Evolutionary conservation across 2,888 invertebrate species (phyloP), one percentile per base, ranked within the genome.

Genomic region (Chrysina gloriosa): DNA sequence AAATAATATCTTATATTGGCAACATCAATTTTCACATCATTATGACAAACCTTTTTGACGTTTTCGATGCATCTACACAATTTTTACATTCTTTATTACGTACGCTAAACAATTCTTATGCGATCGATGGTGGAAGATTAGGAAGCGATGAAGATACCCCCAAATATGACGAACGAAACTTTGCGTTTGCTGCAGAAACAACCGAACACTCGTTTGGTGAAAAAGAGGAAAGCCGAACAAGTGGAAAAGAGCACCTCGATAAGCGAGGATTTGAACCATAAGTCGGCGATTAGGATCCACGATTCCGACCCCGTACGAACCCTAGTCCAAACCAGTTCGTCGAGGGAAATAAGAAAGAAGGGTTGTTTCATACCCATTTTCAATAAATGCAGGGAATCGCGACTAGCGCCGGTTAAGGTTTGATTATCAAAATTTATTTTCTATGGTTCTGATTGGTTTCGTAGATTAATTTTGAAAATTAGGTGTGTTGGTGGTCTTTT

Each of bases 191-290:
- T 66, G 34, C 21, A 66, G 25, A 56, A 19, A 5, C 58, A 48
- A 27, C 66, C 66, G 11, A 61, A 65, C 2, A 52, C 50, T 14
- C 61, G 65, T 31, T 21, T 66, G 25, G 48, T 69, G 11, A 69
- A 69, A 23, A 66, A 50, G 21, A 25, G 67, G 16, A 66, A 67
- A 45, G 54, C 69, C 2, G 63, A 54, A 6, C 54, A 63, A 27
- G 36, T 63, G 14, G 56, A 69, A 9, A 47, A 69, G 45, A 48
- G 50, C 29, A 69, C 69, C 1, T 69, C 69, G 6, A 67, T 63
- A 21, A 52, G 45, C 21, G 50, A 65, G 3, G 52, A 66, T 21
- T 16, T 56, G 11, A 9, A 50, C 1, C 21, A 42, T 1, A 63
- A 7, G 5, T 4, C 39, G 9, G 25, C 42, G 31, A 4, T 9